phyloP scores from a whole-genome alignment of 2,797 vertebrate species.

The Sphenopsis melanotis region DNA sequence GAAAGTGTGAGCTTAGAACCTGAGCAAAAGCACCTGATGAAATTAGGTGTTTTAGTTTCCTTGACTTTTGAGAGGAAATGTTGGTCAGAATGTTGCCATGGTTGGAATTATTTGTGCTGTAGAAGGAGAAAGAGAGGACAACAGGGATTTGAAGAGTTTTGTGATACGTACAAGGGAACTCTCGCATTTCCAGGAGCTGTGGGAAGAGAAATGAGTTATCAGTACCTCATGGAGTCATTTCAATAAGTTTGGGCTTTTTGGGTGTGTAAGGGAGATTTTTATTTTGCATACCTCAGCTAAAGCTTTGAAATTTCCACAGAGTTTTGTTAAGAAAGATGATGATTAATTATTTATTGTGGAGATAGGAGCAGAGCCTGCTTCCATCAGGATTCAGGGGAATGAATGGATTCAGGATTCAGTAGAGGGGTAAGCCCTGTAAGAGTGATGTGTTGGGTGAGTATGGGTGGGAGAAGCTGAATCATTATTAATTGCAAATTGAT shows the following conservation, averaged over 20 bases:
- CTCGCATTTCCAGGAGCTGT: neutral
- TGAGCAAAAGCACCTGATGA: neutral
- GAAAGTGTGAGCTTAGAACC: slow-evolving; percentile 16
- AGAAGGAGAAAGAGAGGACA: neutral
- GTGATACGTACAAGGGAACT: neutral
- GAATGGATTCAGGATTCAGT: neutral
- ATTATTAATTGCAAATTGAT: slow-evolving; percentile 65
- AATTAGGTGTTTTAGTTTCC: slow-evolving; percentile 3
- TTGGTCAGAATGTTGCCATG: neutral
- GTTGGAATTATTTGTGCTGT: neutral
- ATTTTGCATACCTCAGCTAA: neutral
- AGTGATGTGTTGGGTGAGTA: neutral
- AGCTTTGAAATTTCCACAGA: neutral
- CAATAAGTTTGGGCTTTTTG: neutral
- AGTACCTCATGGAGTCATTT: neutral
- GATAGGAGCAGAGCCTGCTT: neutral
- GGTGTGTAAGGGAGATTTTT: neutral
- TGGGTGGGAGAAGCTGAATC: slow-evolving; percentile 55
- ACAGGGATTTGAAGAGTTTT: neutral
- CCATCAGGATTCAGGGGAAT: neutral
- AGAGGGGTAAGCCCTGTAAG: neutral
- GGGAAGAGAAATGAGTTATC: neutral
- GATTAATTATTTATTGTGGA: neutral
- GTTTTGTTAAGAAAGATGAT: neutral
- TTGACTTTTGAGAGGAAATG: neutral